Conservation (phyloP, 2,113 vertebrate species). For the Cacatua alba region DNA sequence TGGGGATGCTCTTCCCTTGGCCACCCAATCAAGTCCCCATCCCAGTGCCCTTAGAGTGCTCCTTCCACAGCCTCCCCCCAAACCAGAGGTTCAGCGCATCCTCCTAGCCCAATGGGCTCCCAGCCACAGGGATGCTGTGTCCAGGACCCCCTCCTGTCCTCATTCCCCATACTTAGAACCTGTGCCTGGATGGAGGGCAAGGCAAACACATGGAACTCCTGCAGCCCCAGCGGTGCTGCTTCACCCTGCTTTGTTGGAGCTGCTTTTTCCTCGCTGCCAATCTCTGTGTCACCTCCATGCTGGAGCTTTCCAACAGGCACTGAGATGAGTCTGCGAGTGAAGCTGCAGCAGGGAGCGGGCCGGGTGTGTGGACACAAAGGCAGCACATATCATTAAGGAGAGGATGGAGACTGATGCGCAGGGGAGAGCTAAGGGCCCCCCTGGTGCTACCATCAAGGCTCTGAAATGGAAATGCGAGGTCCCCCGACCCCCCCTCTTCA, state of each 20-base stretch:
- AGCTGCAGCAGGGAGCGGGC: not conserved
- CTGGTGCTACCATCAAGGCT: constrained; percentile 1
- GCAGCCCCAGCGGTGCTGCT: not conserved
- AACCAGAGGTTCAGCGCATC: not conserved
- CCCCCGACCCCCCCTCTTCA: not conserved
- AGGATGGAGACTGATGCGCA: not conserved
- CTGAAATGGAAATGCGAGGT: not conserved
- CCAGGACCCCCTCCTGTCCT: not conserved
- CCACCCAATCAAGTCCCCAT: not conserved
- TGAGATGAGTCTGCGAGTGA: not conserved
- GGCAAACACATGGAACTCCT: too few relatives aligned
- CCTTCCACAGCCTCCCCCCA: not conserved
- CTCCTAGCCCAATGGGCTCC: not conserved
- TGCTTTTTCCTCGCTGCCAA: not conserved
- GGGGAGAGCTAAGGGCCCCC: not conserved
- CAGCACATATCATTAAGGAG: not conserved
- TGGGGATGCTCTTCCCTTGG: not conserved
- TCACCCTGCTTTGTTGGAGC: not conserved
- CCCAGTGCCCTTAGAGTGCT: not conserved
- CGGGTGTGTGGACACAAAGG: not conserved
- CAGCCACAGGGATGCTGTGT: accelerated
- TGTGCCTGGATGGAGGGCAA: accelerated
- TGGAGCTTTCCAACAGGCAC: not conserved
- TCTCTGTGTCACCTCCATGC: not conserved
- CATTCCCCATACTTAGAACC: not conserved